Evolutionary conservation across 2,113 vertebrate species (phyloP).

Genomic region (Chaetops frenatus): DNA sequence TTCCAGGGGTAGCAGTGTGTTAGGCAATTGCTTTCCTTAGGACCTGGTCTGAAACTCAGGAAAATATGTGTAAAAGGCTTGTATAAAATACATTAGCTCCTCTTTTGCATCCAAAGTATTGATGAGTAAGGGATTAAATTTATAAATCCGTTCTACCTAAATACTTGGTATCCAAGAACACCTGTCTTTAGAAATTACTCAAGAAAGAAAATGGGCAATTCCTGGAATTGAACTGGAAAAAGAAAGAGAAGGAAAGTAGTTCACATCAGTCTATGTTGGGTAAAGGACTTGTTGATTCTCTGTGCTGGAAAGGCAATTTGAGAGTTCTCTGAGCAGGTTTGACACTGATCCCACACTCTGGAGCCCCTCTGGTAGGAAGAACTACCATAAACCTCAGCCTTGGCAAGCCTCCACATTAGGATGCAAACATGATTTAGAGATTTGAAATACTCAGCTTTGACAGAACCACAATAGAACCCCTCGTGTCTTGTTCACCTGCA

Average conservation of each 20-base stretch:
- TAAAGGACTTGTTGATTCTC: neutral
- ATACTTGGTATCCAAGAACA: neutral
- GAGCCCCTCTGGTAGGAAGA: neutral
- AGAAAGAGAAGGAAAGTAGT: neutral
- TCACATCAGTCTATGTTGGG: neutral
- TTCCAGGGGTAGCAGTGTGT: neutral
- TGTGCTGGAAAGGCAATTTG: neutral
- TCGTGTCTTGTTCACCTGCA: neutral
- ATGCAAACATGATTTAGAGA: neutral
- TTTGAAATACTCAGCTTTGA: neutral
- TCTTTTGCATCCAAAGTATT: neutral
- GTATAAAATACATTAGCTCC: neutral
- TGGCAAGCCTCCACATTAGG: neutral
- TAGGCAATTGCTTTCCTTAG: neutral
- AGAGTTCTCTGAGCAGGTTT: neutral
- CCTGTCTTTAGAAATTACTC: neutral
- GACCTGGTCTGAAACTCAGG: neutral
- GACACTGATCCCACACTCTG: neutral
- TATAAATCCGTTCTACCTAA: neutral
- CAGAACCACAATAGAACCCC: neutral
- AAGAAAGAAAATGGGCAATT: neutral
- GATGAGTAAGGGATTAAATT: neutral
- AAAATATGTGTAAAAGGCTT: neutral
- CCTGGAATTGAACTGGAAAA: neutral
- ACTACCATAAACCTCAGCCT: neutral